These are phyloP conservation scores for Uria aalge DNA, from an alignment of 2,113 vertebrate genomes.

Conservation along the genomic window DNA sequence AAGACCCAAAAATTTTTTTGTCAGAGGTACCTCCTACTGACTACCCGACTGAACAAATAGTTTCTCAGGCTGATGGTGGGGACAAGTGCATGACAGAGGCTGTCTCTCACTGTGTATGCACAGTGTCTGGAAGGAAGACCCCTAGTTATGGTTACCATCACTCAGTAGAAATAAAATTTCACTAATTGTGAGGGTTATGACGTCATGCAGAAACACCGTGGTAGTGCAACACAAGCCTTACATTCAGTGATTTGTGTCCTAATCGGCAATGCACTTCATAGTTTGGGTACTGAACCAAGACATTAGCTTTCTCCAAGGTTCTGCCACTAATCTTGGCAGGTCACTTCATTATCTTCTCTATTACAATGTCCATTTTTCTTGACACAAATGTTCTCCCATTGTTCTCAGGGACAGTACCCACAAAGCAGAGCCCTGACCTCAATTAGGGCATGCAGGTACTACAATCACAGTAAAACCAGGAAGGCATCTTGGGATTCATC, in stretches of 20 bases:
- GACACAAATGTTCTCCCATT: not conserved
- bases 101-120: not conserved
- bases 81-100: not conserved
- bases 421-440: not conserved
- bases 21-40: not conserved
- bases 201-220: accelerated
- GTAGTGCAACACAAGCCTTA: not conserved
- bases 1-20: not conserved
- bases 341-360: not conserved
- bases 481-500: not conserved
- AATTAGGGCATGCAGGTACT: not conserved
- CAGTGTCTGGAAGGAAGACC: not conserved
- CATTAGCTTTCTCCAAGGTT: not conserved
- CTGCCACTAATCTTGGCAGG: not conserved
- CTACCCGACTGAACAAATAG: not conserved
- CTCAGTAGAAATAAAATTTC: not conserved
- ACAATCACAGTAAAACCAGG: not conserved
- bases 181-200: accelerated
- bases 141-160: not conserved
- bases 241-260: not conserved
- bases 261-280: not conserved
- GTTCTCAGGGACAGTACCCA: not conserved
- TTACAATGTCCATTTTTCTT: not conserved
- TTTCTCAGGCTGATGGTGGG: not conserved
- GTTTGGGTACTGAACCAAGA: not conserved